Conservation (phyloP, 30 jellyfish, hydroid and myxozoan genomes). For the Catostylus mosaicus region DNA sequence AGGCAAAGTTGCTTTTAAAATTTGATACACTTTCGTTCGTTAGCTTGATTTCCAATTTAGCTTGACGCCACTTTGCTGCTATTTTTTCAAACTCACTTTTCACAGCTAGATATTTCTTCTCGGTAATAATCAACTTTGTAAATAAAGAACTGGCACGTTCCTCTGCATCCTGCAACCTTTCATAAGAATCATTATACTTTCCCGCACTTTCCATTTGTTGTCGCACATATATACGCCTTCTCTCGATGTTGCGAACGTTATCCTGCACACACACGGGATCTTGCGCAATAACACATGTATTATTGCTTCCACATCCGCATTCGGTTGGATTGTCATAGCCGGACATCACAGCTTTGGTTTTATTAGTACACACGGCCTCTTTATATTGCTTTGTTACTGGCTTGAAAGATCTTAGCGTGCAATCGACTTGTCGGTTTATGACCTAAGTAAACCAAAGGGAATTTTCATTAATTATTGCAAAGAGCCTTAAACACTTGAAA, state of each 20-base stretch:
- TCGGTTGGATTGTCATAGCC: slow-evolving; percentile 55
- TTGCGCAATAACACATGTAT: slow-evolving; percentile 38
- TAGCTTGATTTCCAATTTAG: slow-evolving; percentile 29
- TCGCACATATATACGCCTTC: slow-evolving; percentile 17
- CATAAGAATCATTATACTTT: slow-evolving; percentile 35
- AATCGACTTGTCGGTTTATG: slow-evolving; percentile 52
- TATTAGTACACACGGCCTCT: slow-evolving; percentile 46
- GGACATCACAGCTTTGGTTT: slow-evolving; percentile 27
- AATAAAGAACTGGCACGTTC: neutral
- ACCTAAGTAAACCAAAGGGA: no score
- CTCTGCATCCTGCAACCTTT: slow-evolving; percentile 41
- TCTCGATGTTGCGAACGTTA: slow-evolving; percentile 14
- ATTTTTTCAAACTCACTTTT: slow-evolving; percentile 42
- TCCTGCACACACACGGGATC: slow-evolving; percentile 41
- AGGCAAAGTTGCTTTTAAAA: slow-evolving; percentile 31
- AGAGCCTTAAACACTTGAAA: no score
- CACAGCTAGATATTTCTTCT: slow-evolving; percentile 29
- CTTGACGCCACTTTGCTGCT: slow-evolving; percentile 24
- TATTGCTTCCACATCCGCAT: slow-evolving; percentile 47
- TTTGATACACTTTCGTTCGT: slow-evolving; percentile 35
- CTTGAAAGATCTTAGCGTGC: slow-evolving; percentile 29
- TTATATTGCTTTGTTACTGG: slow-evolving; percentile 40
- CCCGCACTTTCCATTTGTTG: slow-evolving; percentile 62
- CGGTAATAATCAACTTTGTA: slow-evolving; percentile 15
- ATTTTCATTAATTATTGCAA: no score